Base-by-base conservation (phyloP, 2,888 invertebrate species). In the Drosophila paranaensis region DNA sequence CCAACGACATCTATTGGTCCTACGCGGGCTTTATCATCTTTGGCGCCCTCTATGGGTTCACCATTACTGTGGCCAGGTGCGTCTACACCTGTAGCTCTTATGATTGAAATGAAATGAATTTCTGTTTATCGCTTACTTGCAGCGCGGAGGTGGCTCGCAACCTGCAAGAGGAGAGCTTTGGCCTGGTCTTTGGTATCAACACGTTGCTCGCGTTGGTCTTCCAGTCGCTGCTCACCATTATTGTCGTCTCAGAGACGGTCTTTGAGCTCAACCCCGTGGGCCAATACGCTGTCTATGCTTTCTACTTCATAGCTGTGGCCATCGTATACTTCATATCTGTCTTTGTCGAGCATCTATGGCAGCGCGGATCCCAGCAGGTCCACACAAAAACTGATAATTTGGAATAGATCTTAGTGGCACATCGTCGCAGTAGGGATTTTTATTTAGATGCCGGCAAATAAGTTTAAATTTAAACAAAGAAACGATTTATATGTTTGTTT, bases 181-280 rank as follows among this genome's bases (percentile, higher is more conserved):
- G 97, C 0, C 93, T 98, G 5, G 96, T 98, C 76, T 98, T 98
- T 92, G 98, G 98, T 6, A 94, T 98, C 79, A 98, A 98, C 92
- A 97, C 97, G 0, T 95, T 98, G 64, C 74, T 97, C 0, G 97
- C 97, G 5, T 94, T 98, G 5, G 91, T 95, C 0, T 91, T 97
- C 0, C 98, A 98, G 93, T 95, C 97, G 0, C 90, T 97, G 39
- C 93, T 98, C 42, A 98, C 97, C 14, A 57, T 93, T 13, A 77
- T 88, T 9, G 91, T 93, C 1, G 82, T 93, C 42, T 89, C 92
- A 0, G 90, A 91, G 35, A 63, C 71, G 6, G 93, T 91, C 16
- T 88, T 92, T 45, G 81, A 81, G 6, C 82, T 93, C 6, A 72
- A 76, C 13, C 67, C 90, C 6, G 84, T 90, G 5, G 88, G 76